A percentile compares a stretch with the other conserved stretches of the same genome.
phyloP scores from a whole-genome alignment of 2,797 vertebrate genomes.

The Darevskia nairensis region DNA sequence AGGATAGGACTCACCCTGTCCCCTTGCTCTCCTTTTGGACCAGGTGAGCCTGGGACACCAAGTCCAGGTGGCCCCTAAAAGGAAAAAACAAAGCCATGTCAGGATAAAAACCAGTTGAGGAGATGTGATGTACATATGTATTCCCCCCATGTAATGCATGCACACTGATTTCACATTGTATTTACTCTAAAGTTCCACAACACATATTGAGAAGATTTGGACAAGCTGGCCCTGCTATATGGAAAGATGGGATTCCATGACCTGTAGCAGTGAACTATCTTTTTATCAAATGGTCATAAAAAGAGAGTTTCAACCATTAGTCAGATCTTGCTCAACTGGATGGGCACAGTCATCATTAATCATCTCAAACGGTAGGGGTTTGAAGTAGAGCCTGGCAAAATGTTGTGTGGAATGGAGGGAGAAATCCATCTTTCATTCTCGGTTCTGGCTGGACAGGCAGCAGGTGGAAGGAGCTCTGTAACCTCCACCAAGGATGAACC shows the following conservation, averaged over 20 bases:
- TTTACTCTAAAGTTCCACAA: not conserved
- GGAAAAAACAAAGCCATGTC: slow-evolving; percentile 15
- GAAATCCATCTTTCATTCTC: not conserved
- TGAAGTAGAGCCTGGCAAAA: not conserved
- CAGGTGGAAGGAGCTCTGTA: not conserved
- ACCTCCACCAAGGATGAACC: not conserved
- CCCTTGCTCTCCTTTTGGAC: slow-evolving; percentile 91
- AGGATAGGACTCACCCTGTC: slow-evolving; percentile 82
- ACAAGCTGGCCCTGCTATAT: not conserved
- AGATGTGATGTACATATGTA: not conserved
- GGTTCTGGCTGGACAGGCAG: not conserved
- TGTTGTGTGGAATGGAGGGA: not conserved
- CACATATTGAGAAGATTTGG: not conserved
- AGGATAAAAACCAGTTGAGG: not conserved
- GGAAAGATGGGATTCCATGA: not conserved
- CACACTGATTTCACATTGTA: not conserved
- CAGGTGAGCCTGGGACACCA: slow-evolving; percentile 80
- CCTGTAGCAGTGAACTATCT: too few species aligned
- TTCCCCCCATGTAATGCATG: not conserved
- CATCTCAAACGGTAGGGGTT: not conserved
- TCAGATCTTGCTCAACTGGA: not conserved
- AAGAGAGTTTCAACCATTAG: not conserved
- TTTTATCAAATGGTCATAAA: not conserved
- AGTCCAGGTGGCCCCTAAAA: slow-evolving; percentile 85
- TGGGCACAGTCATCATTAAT: not conserved